These are phyloP conservation scores for Spinus olivaceus DNA, from an alignment of 2,797 vertebrate species.

Conservation along the genomic window DNA sequence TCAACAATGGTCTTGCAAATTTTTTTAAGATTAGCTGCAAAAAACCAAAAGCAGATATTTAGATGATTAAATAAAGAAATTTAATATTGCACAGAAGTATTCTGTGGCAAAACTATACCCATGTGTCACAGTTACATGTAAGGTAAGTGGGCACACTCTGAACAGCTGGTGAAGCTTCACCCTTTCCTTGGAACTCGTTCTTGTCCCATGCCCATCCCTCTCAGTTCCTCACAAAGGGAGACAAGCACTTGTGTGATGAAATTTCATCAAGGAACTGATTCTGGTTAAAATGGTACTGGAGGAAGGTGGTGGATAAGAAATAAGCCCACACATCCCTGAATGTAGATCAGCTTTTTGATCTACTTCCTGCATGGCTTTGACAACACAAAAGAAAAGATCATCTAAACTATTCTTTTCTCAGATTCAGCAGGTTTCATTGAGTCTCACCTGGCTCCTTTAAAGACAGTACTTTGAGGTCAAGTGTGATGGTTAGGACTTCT, in stretches of 20 bases:
- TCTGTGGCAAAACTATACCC: neutral
- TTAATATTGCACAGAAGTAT: neutral
- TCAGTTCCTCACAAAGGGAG: neutral
- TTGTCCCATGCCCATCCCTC: neutral
- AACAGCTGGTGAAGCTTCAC: neutral
- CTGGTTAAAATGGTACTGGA: neutral
- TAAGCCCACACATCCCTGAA: neutral
- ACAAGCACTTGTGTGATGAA: neutral
- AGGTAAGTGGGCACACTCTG: neutral
- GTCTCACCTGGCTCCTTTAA: neutral
- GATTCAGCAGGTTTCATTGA: neutral
- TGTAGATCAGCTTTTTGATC: neutral
- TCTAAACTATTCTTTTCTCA: neutral
- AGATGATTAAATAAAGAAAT: neutral
- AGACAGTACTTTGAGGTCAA: neutral
- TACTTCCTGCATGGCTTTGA: neutral
- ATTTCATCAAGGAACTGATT: neutral
- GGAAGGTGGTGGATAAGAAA: neutral
- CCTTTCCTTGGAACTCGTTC: neutral
- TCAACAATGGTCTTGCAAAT: conserved; percentile 92
- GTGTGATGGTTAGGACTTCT: neutral
- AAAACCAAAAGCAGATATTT: neutral
- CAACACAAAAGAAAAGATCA: neutral
- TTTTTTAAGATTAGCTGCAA: conserved; percentile 86
- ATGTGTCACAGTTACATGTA: fast-evolving